These are phyloP conservation scores for Panagrolaimus sp. DNA, from an alignment of 1,140 invertebrate species.

Conservation along the genomic window DNA sequence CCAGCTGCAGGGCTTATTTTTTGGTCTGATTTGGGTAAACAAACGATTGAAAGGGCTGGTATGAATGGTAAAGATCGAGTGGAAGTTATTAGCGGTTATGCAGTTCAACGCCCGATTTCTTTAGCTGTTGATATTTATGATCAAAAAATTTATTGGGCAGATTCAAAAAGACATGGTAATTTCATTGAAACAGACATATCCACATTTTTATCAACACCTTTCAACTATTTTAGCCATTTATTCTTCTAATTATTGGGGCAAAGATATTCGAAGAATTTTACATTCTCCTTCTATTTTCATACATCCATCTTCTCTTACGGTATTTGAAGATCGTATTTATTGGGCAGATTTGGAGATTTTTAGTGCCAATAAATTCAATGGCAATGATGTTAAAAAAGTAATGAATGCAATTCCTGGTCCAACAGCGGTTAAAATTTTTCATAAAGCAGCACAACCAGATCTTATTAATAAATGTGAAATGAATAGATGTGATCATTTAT, in stretches of 20 bases:
- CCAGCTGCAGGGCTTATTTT: slow-evolving; percentile 64
- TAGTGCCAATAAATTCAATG: slow-evolving; percentile 82
- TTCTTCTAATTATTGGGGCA: slow-evolving; percentile 37
- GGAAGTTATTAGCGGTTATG: slow-evolving; percentile 34
- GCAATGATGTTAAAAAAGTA: slow-evolving; percentile 66
- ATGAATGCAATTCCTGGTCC: slow-evolving; percentile 63
- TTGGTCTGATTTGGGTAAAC: slow-evolving; percentile 60
- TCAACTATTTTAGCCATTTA: slow-evolving; percentile 35
- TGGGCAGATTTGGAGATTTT: slow-evolving; percentile 99
- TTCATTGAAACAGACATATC: too few relatives aligned
- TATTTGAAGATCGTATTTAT: slow-evolving; percentile 75
- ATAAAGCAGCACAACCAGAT: slow-evolving; percentile 58
- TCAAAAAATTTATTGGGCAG: slow-evolving; percentile 83
- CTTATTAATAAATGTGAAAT: slow-evolving; percentile 48
- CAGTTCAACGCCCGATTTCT: slow-evolving; percentile 62
- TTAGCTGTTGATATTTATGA: slow-evolving; percentile 60
- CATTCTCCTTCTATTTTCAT: slow-evolving; percentile 60
- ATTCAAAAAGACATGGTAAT: too few relatives aligned
- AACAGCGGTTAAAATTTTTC: slow-evolving; percentile 73
- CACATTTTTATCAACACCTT: too few relatives aligned
- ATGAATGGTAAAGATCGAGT: slow-evolving; percentile 60
- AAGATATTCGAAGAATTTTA: slow-evolving; percentile 57
- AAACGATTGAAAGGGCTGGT: slow-evolving; percentile 60
- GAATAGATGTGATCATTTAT: slow-evolving; percentile 77
- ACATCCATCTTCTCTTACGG: slow-evolving; percentile 62